Evolutionary conservation across 2,888 invertebrate genomes (phyloP), one percentile per base, ranked within the genome.

Genomic region (Dasysyrphus tricinctus): DNA sequence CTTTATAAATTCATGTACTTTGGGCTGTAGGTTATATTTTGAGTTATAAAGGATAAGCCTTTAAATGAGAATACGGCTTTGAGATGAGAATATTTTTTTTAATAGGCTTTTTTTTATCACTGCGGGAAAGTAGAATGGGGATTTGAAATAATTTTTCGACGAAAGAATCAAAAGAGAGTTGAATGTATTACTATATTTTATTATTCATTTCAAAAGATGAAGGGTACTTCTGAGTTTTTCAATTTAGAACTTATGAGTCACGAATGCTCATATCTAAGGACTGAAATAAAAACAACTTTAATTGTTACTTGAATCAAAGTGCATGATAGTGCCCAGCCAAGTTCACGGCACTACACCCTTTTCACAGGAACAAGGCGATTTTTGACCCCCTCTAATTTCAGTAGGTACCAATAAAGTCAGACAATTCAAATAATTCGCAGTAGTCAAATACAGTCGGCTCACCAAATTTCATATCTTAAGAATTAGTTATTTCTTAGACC

Each of bases 1-100:
- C 63, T 65, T 56, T 61, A 54, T 54, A 19, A 61, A 34, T 19
- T 61, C 42, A 61, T 61, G 24, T 42, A 24, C n/a, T 42, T 47
- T 6, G 11, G 2, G 5, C 42, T 42, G 44, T 9, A 29, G 11
- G 32, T 63, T 44, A 24, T 29, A 11, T 32, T 63, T 32, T 44
- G n/a, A 44, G 44, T 47, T 14, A 32, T 16, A 32, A 32, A 63
- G 37, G 19, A 59, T 39, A 12, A 61, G 61, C 42, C 42, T 19
- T 19, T 19, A 14, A 59, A 39, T 24, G 37, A 7, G 59, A 32
- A 37, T 59, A 39, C 0, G 37, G 37, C 37, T 19, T 59, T 39
- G 59, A 37, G 14, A 19, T 24, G 19, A 7, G 24, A 8, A 42
- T 42, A 14, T 56, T 16, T 42, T 59, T 19, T 39, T 61, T 19